Base-by-base conservation (phyloP, 1,140 invertebrate species). In the Hetaerina americana region DNA sequence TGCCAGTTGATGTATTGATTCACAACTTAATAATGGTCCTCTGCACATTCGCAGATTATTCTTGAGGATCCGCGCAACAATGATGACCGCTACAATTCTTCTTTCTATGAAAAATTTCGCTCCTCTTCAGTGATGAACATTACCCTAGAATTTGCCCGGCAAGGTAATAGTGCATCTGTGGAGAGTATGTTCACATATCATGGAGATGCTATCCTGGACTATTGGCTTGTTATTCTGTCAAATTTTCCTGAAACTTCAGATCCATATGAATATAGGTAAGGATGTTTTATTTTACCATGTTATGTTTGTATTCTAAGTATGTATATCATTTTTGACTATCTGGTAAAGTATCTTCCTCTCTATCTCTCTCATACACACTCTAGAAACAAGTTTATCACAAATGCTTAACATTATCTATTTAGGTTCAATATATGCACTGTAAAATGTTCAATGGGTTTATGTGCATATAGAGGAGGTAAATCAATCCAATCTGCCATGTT, bases 181-280 rank as follows among this genome's bases (percentile, higher is more conserved):
- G 85, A 88, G 72, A 84, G 86, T 57, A 85, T 93, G 74, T 87
- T 93, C 24, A 88, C 86, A 2, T 90, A 89, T 78, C 87, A 92
- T 72, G 88, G 89, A 75, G 79, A 83, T 6, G 84, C 84, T 72
- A 82, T 87, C 5, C 76, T 86, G 29, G 80, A 84, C n/a, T 87
- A 92, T 81, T 89, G 89, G 80, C 77, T 93, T 27, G 80, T 87
- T 26, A 87, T 93, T 66, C 78, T 94, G 26, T 88, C 86, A 67
- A 89, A 89, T 78, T 86, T 94, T 76, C 91, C 91, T 24, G 92
- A 94, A 82, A 92, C 90, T 0, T 82, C 88, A 12, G 83, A 85
- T 74, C 91, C 92, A 15, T 74, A 82, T 69, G 85, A 87, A 66
- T 94, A 92, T 77, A 83, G 85, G 74, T 78, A 73, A 40, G 49